Evolutionary conservation across 2,113 vertebrate species (phyloP).

Genomic region (Chelonoidis abingdonii): DNA sequence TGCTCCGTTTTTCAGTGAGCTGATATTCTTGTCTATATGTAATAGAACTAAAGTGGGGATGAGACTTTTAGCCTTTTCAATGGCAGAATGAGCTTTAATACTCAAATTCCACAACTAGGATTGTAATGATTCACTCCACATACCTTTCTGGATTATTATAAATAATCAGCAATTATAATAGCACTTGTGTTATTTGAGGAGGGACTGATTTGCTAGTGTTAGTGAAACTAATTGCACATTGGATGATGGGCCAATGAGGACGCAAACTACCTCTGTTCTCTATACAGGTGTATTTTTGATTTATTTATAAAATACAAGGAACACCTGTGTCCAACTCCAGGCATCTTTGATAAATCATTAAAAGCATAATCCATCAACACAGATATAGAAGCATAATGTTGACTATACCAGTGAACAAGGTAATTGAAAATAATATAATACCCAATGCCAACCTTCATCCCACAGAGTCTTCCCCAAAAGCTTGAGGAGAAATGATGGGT

Average conservation of each 20-base stretch:
- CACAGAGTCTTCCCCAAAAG: neutral
- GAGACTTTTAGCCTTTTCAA: neutral
- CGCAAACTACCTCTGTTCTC: neutral
- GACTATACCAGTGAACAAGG: neutral
- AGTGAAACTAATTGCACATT: neutral
- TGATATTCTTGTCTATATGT: neutral
- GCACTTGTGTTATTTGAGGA: neutral
- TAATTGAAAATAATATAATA: neutral
- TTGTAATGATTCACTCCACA: neutral
- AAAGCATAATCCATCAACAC: neutral
- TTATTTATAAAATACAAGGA: neutral
- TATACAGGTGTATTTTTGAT: neutral
- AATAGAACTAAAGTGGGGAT: neutral
- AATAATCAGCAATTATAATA: neutral
- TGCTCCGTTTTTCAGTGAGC: neutral
- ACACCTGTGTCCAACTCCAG: neutral
- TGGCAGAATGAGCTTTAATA: neutral
- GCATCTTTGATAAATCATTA: neutral
- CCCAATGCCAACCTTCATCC: neutral
- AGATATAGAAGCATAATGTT: neutral
- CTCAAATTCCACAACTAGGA: neutral
- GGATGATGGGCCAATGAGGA: neutral
- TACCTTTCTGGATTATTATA: neutral
- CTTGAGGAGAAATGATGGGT: accelerated
- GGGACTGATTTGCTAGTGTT: neutral